Conservation (phyloP, 1,140 invertebrate genomes). For the Chironomus tepperi region DNA sequence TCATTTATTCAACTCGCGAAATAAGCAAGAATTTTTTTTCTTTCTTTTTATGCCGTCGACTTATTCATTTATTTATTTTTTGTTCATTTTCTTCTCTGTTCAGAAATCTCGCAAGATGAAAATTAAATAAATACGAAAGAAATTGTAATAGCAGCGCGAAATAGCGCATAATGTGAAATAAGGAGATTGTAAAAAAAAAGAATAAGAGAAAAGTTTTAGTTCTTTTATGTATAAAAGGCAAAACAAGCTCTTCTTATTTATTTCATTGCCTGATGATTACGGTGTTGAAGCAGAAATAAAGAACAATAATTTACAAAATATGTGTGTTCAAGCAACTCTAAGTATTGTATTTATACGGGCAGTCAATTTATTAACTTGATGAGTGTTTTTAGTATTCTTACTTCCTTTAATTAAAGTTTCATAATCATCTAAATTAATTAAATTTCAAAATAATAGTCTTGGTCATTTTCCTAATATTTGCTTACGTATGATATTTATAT, state of each 20-base stretch:
- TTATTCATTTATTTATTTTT: neutral
- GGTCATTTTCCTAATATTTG: neutral
- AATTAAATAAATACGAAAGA: constrained; percentile 9
- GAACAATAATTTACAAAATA: neutral
- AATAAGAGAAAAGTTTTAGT: neutral
- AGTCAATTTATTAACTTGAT: too few relatives aligned
- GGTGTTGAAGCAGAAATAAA: neutral
- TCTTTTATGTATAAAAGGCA: constrained; percentile 1
- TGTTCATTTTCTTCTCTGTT: neutral
- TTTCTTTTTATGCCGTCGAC: neutral
- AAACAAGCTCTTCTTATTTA: constrained; percentile 8
- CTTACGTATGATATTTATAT: too few relatives aligned
- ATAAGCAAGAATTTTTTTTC: neutral
- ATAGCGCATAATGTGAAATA: constrained; percentile 13
- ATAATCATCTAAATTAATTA: neutral
- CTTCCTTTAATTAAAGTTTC: too few relatives aligned
- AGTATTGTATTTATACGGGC: too few relatives aligned
- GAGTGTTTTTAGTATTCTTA: too few relatives aligned
- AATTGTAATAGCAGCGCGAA: constrained; percentile 6
- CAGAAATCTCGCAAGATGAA: neutral
- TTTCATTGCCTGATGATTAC: neutral
- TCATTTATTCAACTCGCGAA: neutral
- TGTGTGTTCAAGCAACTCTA: too few relatives aligned
- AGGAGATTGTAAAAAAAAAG: neutral
- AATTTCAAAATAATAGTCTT: neutral